Percentiles rank a stretch among this genome's conserved stretches.
phyloP scores from a whole-genome alignment of 2,888 invertebrate genomes.

The Noctua janthe region DNA sequence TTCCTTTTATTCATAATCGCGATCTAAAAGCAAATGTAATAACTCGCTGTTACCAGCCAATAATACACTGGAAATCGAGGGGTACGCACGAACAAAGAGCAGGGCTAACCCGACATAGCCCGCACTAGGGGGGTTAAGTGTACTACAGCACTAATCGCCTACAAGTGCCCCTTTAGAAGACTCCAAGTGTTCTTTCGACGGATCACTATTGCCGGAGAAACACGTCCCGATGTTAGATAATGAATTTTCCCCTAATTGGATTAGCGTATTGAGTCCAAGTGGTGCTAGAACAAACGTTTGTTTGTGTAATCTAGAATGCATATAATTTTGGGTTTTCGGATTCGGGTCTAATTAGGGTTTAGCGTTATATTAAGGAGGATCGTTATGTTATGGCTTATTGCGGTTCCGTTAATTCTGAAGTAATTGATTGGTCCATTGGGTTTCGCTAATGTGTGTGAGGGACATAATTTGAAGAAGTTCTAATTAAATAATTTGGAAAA shows the following conservation, averaged over 20 bases:
- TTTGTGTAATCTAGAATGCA: constrained; percentile 50
- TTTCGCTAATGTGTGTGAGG: constrained; percentile 14
- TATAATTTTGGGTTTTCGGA: constrained; percentile 51
- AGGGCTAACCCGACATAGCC: constrained; percentile 77
- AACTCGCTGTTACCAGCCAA: constrained; percentile 76
- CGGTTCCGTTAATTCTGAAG: constrained; percentile 35
- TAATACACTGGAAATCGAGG: constrained; percentile 75
- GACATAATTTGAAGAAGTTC: background rate
- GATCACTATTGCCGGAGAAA: constrained; percentile 85
- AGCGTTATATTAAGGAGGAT: constrained; percentile 26
- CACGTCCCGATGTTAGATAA: constrained; percentile 84
- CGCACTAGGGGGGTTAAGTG: constrained; percentile 82
- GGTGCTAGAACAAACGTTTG: constrained; percentile 53
- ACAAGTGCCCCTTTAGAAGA: constrained; percentile 83
- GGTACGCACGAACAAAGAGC: constrained; percentile 80
- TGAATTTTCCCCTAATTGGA: constrained; percentile 86
- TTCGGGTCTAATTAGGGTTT: constrained; percentile 45
- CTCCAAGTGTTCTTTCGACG: constrained; percentile 85
- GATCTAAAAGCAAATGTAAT: constrained; percentile 70
- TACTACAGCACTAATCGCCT: constrained; percentile 85
- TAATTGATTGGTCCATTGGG: constrained; percentile 56
- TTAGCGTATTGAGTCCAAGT: constrained; percentile 77
- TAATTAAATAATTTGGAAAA: background rate
- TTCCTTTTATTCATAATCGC: constrained; percentile 56
- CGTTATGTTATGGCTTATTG: constrained; percentile 33